phyloP scores from a whole-genome alignment of 2,113 vertebrate species.

The Rhynchopsitta pachyrhyncha region DNA sequence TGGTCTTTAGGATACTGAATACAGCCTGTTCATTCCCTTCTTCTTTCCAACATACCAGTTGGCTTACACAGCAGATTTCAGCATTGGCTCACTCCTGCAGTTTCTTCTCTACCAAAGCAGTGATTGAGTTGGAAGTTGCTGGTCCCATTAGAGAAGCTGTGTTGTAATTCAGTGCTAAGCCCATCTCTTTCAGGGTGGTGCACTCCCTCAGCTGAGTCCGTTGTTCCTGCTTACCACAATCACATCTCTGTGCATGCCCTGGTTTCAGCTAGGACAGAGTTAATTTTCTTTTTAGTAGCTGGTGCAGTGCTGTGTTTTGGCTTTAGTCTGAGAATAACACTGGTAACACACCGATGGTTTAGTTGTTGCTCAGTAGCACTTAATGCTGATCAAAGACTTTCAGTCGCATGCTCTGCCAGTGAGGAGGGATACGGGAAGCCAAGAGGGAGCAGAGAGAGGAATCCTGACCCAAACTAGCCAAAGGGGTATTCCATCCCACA shows the following conservation, averaged over 20 bases:
- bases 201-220: accelerated
- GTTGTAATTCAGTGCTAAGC: not conserved
- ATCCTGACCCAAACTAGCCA: not conserved
- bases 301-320: not conserved
- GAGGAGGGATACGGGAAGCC: not conserved
- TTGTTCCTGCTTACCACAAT: not conserved
- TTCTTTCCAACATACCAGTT: not conserved
- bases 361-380: not conserved
- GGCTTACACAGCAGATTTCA: not conserved
- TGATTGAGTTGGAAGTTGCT: not conserved
- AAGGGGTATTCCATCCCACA: not conserved
- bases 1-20: not conserved
- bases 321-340: not conserved
- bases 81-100: not conserved
- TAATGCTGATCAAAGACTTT: not conserved
- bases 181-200: not conserved
- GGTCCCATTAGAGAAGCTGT: not conserved
- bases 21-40: not conserved
- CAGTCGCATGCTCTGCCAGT: not conserved
- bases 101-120: not conserved
- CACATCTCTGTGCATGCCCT: not conserved
- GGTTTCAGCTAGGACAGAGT: not conserved
- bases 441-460: not conserved
- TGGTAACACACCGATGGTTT: not conserved
- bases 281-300: not conserved